Base-by-base conservation (phyloP, 2,797 vertebrate species). In the Notolabrus celidotus region DNA sequence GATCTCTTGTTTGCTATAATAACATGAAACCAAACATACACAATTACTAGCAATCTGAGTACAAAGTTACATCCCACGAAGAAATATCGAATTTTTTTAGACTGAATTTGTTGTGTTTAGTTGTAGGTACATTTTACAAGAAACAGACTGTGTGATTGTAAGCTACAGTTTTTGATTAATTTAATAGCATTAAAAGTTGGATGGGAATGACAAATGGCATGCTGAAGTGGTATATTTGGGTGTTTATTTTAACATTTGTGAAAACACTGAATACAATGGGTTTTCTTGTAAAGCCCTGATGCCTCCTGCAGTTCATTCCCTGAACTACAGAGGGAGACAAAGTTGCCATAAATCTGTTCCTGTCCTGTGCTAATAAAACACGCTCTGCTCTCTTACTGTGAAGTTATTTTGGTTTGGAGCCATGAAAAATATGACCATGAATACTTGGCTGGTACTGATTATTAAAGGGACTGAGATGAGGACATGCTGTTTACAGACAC, bases 261-360 rank as follows among this genome's bases (percentile, higher is more conserved):
- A 6, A 31, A 4, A 42, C 42, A 33, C 38, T 25, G 25, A 6
- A 10, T n/a, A 20, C 2, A 22, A 9, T 22, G 2, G 47, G 27
- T 34, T 22, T 16, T 43, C 1, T 27, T 22, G 2, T 27, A 23
- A 38, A 20, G 19, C 4, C 4, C 31, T 27, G 50, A 63, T 14
- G 2, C 47, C 11, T 45, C 54, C 36, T 55, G 57, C 39, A 60
- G 23, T 73, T 67, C 42, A 47, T 19, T 29, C 10, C 53, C 27
- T 23, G 14, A 53, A 19, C 64, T 46, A 50, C 50, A 84, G 84
- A 60, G 51, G 67, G 75, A 63, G 67, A 60, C 69, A 67, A 43
- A 61, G 17, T 23, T 65, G 6, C 27, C 15, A 36, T 49, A 43
- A 23, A 9, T 27, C 15, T 2, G 2, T 15, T 45, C 57, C 14